Base-by-base conservation (phyloP, 2,113 vertebrate species). In the Tupaia chinensis region DNA sequence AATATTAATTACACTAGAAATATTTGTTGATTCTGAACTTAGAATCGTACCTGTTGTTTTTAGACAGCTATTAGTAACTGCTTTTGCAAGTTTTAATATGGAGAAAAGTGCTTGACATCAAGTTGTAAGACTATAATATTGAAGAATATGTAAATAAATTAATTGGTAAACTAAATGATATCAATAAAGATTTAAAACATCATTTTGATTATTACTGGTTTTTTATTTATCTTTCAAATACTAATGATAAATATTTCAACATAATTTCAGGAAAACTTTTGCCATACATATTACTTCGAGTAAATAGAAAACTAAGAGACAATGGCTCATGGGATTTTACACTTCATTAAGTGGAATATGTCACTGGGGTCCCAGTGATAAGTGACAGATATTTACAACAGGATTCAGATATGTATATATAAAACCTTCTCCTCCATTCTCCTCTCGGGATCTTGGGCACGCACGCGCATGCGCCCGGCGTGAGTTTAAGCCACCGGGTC, bases 141-240 rank as follows among this genome's bases (percentile, higher is more conserved):
- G 78, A 96, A 94, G 78, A 87, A n/a, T 73, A 78, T 97, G 69
- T 96, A 90, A 91, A 85, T 89, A 70, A 65, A 87, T 76, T 89
- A 73, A 65, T 78, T 93, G 54, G 44, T 93, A 82, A 92, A 80
- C 54, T 88, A 95, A 94, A 77, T 73, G 25, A 10, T 91, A 90
- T 92, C 92, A 98, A 97, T 98, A 98, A 98, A 98, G 90, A 61
- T 79, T 96, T 94, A 85, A 97, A 97, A 92, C 83, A 63, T 82
- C 74, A 93, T 90, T 93, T 94, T 94, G 77, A 84, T 74, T 92
- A 66, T 87, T 69, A 58, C 23, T 96, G 78, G 58, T 68, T 94
- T 96, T 96, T 96, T 93, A 83, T 90, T 93, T 92, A 29, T 83
- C 17, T 83, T 13, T 90, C 58, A 95, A 68, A 87, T 81, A 53